Evolutionary conservation across 2,888 invertebrate genomes (phyloP).

Genomic region (Drosophila picticornis): DNA sequence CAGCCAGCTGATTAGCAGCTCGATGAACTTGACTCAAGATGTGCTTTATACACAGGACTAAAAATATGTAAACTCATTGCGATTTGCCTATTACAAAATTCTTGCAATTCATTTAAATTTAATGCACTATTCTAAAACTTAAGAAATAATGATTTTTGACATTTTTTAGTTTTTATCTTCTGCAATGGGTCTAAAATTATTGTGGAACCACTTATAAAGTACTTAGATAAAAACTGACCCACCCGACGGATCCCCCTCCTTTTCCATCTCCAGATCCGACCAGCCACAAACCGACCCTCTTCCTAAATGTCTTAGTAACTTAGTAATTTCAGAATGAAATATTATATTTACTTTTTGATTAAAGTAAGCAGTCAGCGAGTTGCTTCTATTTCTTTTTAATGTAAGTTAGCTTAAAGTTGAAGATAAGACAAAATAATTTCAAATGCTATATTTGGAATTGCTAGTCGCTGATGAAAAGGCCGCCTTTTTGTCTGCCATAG

Average conservation of each 20-base stretch:
- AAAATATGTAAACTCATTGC: background rate
- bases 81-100: background rate
- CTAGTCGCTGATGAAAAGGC: background rate
- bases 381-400: background rate
- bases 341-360: background rate
- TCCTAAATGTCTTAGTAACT: background rate
- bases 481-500: background rate
- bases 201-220: background rate
- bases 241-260: background rate
- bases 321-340: background rate
- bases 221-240: background rate
- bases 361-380: no score
- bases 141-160: background rate
- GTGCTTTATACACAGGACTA: background rate
- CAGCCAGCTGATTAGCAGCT: conserved; percentile 47
- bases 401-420: background rate
- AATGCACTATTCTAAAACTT: background rate
- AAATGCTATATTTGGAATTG: background rate
- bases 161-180: background rate
- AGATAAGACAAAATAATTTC: background rate
- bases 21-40: background rate
- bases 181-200: background rate
- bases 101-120: background rate
- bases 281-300: background rate
- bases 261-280: background rate